Percentiles rank a stretch among this genome's conserved stretches.
Conservation (phyloP, 2,797 vertebrate species). For the Tokudaia muenninki region DNA sequence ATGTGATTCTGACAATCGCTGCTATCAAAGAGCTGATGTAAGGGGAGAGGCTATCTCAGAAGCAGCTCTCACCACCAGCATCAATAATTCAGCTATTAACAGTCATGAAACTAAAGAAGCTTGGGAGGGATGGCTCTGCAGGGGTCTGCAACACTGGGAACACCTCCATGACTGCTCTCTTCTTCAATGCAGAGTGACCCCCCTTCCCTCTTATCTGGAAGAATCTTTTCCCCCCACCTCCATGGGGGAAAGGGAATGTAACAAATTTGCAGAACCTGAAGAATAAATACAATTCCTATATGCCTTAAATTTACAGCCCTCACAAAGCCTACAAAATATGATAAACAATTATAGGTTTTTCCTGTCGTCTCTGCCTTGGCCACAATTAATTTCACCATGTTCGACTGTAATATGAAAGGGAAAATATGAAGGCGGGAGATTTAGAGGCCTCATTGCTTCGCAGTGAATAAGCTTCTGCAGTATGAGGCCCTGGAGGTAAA, state of each 20-base stretch:
- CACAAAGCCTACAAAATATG: conserved; percentile 68
- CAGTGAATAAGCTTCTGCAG: conserved; percentile 63
- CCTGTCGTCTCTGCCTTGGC: conserved; percentile 61
- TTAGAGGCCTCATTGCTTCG: conserved; percentile 43
- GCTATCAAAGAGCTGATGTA: conserved; percentile 73
- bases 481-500: conserved; percentile 48
- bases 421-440: conserved; percentile 72
- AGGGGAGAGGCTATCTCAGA: conserved; percentile 58
- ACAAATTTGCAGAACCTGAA: conserved; percentile 68
- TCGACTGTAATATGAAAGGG: conserved; percentile 58
- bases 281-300: conserved; percentile 79
- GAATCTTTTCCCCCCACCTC: background rate
- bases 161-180: background rate
- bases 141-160: conserved; percentile 34
- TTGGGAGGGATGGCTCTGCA: conserved; percentile 33
- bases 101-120: conserved; percentile 77
- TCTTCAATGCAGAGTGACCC: background rate
- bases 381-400: conserved; percentile 78
- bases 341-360: conserved; percentile 80
- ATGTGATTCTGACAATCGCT: conserved; percentile 50
- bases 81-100: conserved; percentile 86
- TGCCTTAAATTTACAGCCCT: conserved; percentile 72
- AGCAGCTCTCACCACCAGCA: conserved; percentile 67
- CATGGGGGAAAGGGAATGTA: conserved; percentile 21
- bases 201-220: conserved; percentile 37